Percentiles rank a stretch among this genome's conserved stretches.
These are phyloP conservation scores for Zeus faber DNA, from an alignment of 2,113 vertebrate genomes.

Conservation along the genomic window DNA sequence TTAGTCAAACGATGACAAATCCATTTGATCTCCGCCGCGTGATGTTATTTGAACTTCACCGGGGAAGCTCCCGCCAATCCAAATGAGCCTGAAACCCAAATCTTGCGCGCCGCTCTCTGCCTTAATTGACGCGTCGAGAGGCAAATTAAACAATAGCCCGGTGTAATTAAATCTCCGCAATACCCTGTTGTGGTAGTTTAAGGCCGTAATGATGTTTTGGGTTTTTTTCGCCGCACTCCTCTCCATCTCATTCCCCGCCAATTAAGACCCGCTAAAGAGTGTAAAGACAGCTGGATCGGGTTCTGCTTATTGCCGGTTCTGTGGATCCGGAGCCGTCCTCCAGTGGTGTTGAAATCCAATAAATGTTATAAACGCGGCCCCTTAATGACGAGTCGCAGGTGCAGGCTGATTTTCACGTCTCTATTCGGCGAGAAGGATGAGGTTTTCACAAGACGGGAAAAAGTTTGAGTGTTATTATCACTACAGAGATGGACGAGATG, in stretches of 20 bases:
- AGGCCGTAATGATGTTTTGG: constrained; percentile 77
- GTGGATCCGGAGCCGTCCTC: constrained; percentile 60
- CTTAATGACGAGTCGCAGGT: constrained; percentile 72
- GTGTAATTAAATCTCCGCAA: constrained; percentile 77
- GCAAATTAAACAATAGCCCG: constrained; percentile 74
- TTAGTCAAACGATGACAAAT: constrained; percentile 73
- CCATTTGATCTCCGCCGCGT: constrained; percentile 58
- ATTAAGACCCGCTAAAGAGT: constrained; percentile 76
- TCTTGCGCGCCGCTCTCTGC: constrained; percentile 44
- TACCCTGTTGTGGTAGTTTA: constrained; percentile 70
- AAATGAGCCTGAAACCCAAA: constrained; percentile 66
- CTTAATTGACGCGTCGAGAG: constrained; percentile 66
- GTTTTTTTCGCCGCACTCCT: constrained; percentile 58
- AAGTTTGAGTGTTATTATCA: constrained; percentile 41
- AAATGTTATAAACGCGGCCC: constrained; percentile 65
- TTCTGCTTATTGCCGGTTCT: constrained; percentile 65
- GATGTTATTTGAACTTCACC: constrained; percentile 69
- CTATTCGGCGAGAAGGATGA: constrained; percentile 47
- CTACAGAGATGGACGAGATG: constrained; percentile 5
- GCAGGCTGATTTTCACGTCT: constrained; percentile 62
- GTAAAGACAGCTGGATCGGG: constrained; percentile 64
- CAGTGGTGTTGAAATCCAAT: constrained; percentile 68
- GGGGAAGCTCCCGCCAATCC: constrained; percentile 47
- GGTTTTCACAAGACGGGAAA: constrained; percentile 45
- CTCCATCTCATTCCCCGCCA: constrained; percentile 68